phyloP scores from a whole-genome alignment of 2,888 invertebrate genomes.

The Galerucella calmariensis region DNA sequence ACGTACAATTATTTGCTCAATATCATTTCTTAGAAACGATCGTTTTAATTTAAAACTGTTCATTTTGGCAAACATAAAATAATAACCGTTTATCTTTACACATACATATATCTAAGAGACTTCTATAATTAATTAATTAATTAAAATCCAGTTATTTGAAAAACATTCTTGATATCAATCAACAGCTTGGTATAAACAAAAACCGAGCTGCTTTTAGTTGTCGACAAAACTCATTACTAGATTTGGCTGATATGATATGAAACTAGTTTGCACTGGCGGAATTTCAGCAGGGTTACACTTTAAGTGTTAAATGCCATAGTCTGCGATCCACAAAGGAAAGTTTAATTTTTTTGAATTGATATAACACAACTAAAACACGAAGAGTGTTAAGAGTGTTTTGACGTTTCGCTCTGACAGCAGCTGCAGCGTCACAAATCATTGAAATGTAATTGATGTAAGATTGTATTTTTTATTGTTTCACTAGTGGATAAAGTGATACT shows the following conservation, averaged over 20 bases:
- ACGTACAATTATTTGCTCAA: too few species aligned
- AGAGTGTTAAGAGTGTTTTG: too few species aligned
- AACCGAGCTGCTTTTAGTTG: background rate
- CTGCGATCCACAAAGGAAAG: too few species aligned
- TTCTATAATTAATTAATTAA: constrained; percentile 4
- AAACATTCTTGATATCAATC: background rate
- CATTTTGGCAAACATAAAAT: background rate
- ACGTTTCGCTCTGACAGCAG: too few species aligned
- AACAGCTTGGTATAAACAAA: background rate
- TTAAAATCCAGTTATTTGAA: constrained; percentile 2
- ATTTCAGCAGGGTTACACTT: background rate
- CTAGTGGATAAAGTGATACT: too few species aligned
- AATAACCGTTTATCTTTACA: background rate
- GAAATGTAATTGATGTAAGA: too few species aligned
- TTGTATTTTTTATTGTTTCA: too few species aligned
- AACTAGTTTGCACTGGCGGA: background rate
- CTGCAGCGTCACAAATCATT: too few species aligned
- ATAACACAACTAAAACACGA: too few species aligned
- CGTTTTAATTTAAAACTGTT: background rate
- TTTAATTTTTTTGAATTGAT: too few species aligned
- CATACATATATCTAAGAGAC: background rate
- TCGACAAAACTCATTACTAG: constrained; percentile 4
- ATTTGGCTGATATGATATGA: background rate
- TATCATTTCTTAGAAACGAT: too few species aligned
- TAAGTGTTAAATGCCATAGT: background rate